Percentiles rank a stretch among this genome's conserved stretches.
phyloP scores from a whole-genome alignment of 2,113 vertebrate species.

The Mola mola region DNA sequence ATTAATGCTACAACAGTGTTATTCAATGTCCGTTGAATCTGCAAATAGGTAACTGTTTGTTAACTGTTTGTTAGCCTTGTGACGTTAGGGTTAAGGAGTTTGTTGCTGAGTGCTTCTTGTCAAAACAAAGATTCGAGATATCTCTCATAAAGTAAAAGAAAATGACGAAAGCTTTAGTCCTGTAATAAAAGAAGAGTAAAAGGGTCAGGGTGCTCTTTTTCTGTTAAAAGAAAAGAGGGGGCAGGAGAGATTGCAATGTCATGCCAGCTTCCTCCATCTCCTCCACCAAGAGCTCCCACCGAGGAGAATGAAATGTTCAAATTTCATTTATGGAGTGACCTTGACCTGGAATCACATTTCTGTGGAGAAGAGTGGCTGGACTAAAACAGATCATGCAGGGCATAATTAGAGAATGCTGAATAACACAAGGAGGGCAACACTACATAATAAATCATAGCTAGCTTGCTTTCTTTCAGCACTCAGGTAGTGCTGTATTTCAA shows the following conservation, averaged over 20 bases:
- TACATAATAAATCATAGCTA: slow-evolving; percentile 51
- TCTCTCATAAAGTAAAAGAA: no score
- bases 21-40: no score
- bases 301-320: slow-evolving; percentile 65
- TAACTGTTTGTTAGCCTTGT: no score
- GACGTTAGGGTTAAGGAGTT: no score
- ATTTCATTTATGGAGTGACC: slow-evolving; percentile 65
- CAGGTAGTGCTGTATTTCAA: slow-evolving; percentile 22
- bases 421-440: slow-evolving; percentile 28
- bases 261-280: slow-evolving; percentile 10
- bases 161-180: no score
- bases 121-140: no score
- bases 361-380: slow-evolving; percentile 46
- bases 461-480: slow-evolving; percentile 12
- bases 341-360: slow-evolving; percentile 69
- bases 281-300: slow-evolving; percentile 31
- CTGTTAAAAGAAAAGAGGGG: no score
- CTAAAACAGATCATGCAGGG: slow-evolving; percentile 50
- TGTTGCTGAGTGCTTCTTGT: no score
- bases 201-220: no score
- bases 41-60: no score
- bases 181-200: no score
- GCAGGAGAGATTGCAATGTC: slow-evolving; percentile 13
- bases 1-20: no score
- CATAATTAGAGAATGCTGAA: slow-evolving; percentile 61